Conservation (phyloP, 2,797 vertebrate species). For the Platyrinchus mystaceus region DNA sequence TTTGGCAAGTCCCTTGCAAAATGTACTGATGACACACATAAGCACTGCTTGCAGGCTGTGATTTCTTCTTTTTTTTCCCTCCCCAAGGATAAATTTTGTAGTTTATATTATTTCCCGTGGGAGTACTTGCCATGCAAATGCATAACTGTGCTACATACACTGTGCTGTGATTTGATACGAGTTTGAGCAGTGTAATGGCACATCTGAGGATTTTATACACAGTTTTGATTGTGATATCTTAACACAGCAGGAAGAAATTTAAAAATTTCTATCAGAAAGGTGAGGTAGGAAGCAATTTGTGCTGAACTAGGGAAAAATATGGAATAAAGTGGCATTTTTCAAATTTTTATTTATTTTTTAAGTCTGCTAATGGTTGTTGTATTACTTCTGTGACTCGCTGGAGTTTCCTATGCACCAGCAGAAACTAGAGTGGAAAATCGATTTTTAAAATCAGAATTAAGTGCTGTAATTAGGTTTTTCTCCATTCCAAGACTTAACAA, state of each 20-base stretch:
- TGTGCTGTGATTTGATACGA: slow-evolving; percentile 14
- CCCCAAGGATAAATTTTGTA: slow-evolving; percentile 10
- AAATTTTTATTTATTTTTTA: background rate
- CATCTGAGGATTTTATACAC: background rate
- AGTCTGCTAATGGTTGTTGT: slow-evolving; percentile 7
- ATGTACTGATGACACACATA: background rate
- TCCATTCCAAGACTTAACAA: slow-evolving; percentile 34
- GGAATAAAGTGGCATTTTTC: background rate
- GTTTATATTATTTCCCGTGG: slow-evolving; percentile 39
- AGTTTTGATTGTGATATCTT: slow-evolving; percentile 13
- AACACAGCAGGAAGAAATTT: background rate
- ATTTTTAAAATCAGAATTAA: slow-evolving; percentile 75
- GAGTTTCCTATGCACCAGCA: slow-evolving; percentile 58
- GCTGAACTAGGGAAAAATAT: background rate
- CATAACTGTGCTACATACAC: background rate
- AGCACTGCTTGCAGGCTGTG: background rate
- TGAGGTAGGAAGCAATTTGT: background rate
- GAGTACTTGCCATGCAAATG: slow-evolving; percentile 51
- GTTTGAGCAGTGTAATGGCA: background rate
- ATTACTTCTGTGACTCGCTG: slow-evolving; percentile 31
- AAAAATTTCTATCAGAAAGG: background rate
- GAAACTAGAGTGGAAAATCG: slow-evolving; percentile 68
- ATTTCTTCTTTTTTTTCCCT: background rate
- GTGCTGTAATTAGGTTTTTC: slow-evolving; percentile 49
- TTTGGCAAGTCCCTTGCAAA: background rate